A percentile compares a stretch with the other conserved stretches of the same genome.
Conservation (phyloP, 2,113 vertebrate genomes). For the Dipodomys stephensi region DNA sequence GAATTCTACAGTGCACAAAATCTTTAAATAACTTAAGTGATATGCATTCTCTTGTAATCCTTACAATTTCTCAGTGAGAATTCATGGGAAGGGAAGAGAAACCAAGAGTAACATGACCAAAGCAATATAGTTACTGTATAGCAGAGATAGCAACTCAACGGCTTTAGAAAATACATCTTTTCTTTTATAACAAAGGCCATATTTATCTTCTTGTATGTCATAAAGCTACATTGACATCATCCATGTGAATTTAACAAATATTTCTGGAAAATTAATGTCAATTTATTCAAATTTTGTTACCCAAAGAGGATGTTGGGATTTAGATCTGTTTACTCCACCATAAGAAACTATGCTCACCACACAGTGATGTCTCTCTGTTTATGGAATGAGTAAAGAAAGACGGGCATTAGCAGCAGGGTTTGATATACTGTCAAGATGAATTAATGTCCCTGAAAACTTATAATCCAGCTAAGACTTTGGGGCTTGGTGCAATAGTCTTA, state of each 20-base stretch:
- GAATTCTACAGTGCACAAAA: not conserved
- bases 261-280: constrained; percentile 2
- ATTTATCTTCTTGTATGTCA: not conserved
- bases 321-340: constrained; percentile 16
- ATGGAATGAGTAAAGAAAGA: constrained; percentile 29
- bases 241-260: not conserved
- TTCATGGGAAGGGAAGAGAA: not conserved
- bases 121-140: not conserved
- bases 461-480: not conserved
- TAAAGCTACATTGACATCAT: not conserved
- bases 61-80: not conserved
- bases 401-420: not conserved
- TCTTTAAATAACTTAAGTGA: not conserved
- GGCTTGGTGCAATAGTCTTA: constrained; percentile 1
- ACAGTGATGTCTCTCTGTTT: not conserved
- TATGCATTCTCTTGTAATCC: not conserved
- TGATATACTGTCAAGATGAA: not conserved
- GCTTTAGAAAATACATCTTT: not conserved
- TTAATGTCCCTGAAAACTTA: constrained; percentile 16
- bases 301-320: not conserved
- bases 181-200: not conserved
- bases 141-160: not conserved
- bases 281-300: constrained; percentile 31
- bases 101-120: not conserved
- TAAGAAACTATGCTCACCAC: constrained; percentile 25